Percentiles rank a stretch among this genome's conserved stretches.
phyloP scores from a whole-genome alignment of 2,888 invertebrate species.

The Trilocha varians region DNA sequence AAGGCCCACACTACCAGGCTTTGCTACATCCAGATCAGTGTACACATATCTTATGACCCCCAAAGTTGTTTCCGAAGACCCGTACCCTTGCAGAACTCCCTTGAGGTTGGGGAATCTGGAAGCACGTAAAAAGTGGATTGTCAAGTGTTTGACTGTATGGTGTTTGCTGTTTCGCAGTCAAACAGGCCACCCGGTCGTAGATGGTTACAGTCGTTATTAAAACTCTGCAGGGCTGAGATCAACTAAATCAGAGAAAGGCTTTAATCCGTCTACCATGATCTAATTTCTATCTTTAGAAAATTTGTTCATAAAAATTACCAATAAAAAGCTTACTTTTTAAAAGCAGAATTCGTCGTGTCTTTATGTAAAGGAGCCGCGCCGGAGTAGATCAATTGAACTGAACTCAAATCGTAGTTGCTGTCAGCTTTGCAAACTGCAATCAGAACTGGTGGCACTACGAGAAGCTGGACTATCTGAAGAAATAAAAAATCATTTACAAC shows the following conservation, averaged over 20 bases:
- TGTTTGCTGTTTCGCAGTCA: too few relatives aligned
- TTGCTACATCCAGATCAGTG: slow-evolving; percentile 9
- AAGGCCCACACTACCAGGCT: slow-evolving; percentile 20
- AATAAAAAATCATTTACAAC: too few relatives aligned
- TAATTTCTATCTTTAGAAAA: too few relatives aligned
- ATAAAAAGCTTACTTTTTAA: slow-evolving; percentile 26
- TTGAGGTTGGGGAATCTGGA: slow-evolving; percentile 18
- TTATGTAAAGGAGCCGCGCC: slow-evolving; percentile 52
- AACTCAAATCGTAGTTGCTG: slow-evolving; percentile 36
- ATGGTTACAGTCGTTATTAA: too few relatives aligned
- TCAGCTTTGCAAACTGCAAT: slow-evolving; percentile 38
- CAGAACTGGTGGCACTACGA: slow-evolving; percentile 45
- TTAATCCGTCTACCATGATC: too few relatives aligned
- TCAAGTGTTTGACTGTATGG: too few relatives aligned
- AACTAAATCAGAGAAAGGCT: too few relatives aligned
- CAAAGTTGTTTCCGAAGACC: slow-evolving; percentile 20
- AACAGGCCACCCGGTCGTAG: too few relatives aligned
- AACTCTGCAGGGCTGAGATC: too few relatives aligned
- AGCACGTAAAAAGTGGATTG: too few relatives aligned
- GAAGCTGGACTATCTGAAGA: slow-evolving; percentile 33
- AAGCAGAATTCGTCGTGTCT: slow-evolving; percentile 33
- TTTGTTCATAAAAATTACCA: background rate
- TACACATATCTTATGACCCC: slow-evolving; percentile 11
- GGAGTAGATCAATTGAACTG: slow-evolving; percentile 28
- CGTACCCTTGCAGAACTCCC: slow-evolving; percentile 21